Conservation (phyloP, 2,797 vertebrate genomes). For the Spea hammondii region DNA sequence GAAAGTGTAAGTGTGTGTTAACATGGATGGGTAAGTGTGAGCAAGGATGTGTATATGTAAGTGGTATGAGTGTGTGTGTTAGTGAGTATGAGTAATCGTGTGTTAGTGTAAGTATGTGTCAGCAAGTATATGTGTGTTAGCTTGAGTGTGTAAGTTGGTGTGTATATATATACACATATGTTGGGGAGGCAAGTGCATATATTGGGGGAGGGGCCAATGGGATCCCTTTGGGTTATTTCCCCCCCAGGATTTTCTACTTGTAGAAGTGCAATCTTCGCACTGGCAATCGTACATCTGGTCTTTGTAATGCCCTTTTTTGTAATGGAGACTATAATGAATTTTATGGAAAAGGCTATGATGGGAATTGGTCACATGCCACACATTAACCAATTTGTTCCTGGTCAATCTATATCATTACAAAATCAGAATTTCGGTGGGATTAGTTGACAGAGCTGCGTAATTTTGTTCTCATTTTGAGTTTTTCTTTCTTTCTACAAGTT, state of each 20-base stretch:
- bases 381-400: slow-evolving; percentile 39
- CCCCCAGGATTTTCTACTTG: slow-evolving; percentile 1
- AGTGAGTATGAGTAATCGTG: not conserved
- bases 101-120: not conserved
- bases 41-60: too few relatives aligned
- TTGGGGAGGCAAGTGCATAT: too few relatives aligned
- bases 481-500: not conserved
- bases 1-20: too few relatives aligned
- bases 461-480: slow-evolving; percentile 13
- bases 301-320: slow-evolving; percentile 4
- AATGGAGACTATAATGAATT: not conserved
- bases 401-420: slow-evolving; percentile 36
- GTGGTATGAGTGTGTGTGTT: too few relatives aligned
- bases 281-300: slow-evolving; percentile 18
- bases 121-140: not conserved
- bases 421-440: slow-evolving; percentile 11
- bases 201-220: too few relatives aligned
- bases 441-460: slow-evolving; percentile 28
- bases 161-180: slow-evolving; percentile 2
- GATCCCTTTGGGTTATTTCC: too few relatives aligned
- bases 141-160: not conserved
- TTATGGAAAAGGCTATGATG: slow-evolving; percentile 17
- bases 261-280: too few relatives aligned
- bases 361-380: slow-evolving; percentile 14
- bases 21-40: too few relatives aligned